Conservation (phyloP, 2,113 vertebrate species). For the Lampris megalopsis region DNA sequence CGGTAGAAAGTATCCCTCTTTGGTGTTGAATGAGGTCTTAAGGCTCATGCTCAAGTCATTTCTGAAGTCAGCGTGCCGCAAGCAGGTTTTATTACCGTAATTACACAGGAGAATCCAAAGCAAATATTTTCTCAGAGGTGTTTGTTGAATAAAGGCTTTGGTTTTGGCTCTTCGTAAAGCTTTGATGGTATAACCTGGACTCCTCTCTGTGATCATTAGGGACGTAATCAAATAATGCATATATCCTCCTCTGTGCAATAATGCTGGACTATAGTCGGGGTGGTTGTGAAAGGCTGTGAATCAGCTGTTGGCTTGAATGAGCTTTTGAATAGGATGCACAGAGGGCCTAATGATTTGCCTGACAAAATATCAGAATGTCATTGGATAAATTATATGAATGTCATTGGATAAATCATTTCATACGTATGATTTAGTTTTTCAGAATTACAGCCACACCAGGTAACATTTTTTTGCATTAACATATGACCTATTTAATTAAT, state of each 20-base stretch:
- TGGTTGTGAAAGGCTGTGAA: no score
- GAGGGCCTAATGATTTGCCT: background rate
- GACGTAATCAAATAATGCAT: background rate
- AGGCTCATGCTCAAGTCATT: background rate
- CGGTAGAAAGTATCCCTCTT: no score
- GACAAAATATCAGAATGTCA: no score
- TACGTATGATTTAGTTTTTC: no score
- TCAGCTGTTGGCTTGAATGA: background rate
- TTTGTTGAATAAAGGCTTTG: background rate
- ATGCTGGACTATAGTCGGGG: background rate
- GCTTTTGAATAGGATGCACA: background rate
- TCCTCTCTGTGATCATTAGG: background rate
- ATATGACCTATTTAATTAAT: no score
- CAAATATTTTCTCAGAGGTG: background rate
- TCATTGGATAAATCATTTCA: no score
- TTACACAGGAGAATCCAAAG: conserved; percentile 19
- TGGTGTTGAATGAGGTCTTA: no score
- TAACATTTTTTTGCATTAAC: no score
- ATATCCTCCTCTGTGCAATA: background rate
- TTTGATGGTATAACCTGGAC: background rate
- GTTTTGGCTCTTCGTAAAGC: background rate
- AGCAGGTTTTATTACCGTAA: conserved; percentile 30
- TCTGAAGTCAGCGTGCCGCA: conserved; percentile 20
- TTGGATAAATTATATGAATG: no score
- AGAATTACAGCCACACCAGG: no score